phyloP scores from a whole-genome alignment of 2,113 vertebrate genomes.

The Bos taurus region ARS-UCD2.0 NC_037348.1:36573001-36573500 shows the following conservation, averaged over 20 bases:
- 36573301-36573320: not conserved
- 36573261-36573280: not conserved
- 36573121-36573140: not conserved
- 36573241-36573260: not conserved
- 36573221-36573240: not conserved
- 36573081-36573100: not conserved
- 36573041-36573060: not conserved
- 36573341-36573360: not conserved
- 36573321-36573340: not conserved
- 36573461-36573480: not conserved
- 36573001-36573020: slow-evolving; percentile 13
- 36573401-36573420: not conserved
- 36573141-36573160: not conserved
- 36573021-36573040: not conserved
- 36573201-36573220: not conserved
- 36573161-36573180: not conserved
- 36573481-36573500: not conserved
- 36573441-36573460: not conserved
- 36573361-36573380: not conserved
- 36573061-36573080: not conserved
- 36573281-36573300: not conserved
- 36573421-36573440: not conserved
- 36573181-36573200: not conserved
- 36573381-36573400: not conserved
- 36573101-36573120: not conserved